Percentiles rank a stretch among this genome's conserved stretches.
phyloP scores from a whole-genome alignment of 2,113 vertebrate species.

The Conger conger region DNA sequence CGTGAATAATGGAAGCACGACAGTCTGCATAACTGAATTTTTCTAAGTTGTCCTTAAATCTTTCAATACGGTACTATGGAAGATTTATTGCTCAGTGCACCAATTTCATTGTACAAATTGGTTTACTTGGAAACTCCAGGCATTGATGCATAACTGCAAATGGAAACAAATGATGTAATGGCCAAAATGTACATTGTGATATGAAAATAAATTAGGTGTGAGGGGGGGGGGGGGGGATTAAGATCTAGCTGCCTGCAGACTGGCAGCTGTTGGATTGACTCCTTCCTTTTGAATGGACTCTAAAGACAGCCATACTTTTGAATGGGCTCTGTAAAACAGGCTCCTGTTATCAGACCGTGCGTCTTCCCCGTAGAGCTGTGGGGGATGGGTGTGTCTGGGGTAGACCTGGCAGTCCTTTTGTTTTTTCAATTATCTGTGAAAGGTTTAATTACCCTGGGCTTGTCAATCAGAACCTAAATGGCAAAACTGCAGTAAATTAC shows the following conservation, averaged over 20 bases:
- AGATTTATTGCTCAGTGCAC: no score
- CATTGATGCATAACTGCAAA: no score
- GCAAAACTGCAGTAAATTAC: neutral
- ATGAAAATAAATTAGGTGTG: no score
- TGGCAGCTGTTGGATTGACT: slow-evolving; percentile 7
- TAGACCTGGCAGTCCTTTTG: neutral
- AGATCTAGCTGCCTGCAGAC: neutral
- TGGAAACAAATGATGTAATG: no score
- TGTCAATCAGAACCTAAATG: neutral
- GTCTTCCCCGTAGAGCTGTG: neutral
- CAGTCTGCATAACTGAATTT: no score
- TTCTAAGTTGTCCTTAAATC: no score
- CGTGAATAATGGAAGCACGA: no score
- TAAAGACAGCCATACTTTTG: neutral
- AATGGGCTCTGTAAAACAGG: neutral
- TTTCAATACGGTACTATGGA: no score
- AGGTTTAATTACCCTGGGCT: slow-evolving; percentile 14
- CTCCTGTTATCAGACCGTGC: neutral
- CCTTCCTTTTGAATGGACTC: neutral
- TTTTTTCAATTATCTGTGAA: slow-evolving; percentile 19
- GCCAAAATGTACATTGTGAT: no score
- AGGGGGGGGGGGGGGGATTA: neutral
- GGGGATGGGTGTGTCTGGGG: neutral
- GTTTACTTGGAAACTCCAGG: no score
- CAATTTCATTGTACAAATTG: no score